Base-by-base conservation (phyloP, 2,113 vertebrate genomes). In the Camelus dromedarius region DNA sequence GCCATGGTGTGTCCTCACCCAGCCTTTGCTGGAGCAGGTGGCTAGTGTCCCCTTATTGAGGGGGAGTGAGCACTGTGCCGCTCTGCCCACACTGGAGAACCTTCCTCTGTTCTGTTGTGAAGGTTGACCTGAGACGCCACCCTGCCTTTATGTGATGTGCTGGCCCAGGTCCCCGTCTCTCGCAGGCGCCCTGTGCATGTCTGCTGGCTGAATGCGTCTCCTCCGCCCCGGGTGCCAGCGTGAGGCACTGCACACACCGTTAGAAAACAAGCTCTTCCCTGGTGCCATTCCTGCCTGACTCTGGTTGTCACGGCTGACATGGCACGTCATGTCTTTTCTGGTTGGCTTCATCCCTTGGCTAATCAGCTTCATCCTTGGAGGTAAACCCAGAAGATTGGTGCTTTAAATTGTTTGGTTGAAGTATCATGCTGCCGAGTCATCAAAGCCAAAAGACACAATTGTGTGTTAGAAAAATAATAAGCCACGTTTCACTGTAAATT, bases 171-270 rank as follows among this genome's bases (percentile, higher is more conserved):
- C 15, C 2, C 32, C 58, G 13, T 20, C 80, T 52, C 72, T 26
- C 0, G 0, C 35, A 0, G 58, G 48, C 18, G 0, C 64, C 30
- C 42, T 14, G 1, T 0, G 1, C 13, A 0, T 2, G 1, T 22
- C 86, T 30, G 15, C 76, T 7, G n/a, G 48, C 10, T 4, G 22
- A 42, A 5, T 1, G 24, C 13, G 1, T 38, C 62, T 75, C 14
- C 24, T 2, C 9, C 0, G 0, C 32, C 28, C 48, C 20, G 0
- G 81, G 60, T 8, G 66, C 58, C 8, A 0, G 24, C 12, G 0
- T 10, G 5, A n/a, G 58, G 8, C 52, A 12, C 0, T 0, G 38
- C 22, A 3, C 8, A 6, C 14, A 3, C 26, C 82, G 8, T 14
- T 3, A 38, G 87, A 66, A 26, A 58, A 3, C 22, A 3, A 12